Base-by-base conservation (phyloP, 2,797 vertebrate species). In the Trachops cirrhosus region DNA sequence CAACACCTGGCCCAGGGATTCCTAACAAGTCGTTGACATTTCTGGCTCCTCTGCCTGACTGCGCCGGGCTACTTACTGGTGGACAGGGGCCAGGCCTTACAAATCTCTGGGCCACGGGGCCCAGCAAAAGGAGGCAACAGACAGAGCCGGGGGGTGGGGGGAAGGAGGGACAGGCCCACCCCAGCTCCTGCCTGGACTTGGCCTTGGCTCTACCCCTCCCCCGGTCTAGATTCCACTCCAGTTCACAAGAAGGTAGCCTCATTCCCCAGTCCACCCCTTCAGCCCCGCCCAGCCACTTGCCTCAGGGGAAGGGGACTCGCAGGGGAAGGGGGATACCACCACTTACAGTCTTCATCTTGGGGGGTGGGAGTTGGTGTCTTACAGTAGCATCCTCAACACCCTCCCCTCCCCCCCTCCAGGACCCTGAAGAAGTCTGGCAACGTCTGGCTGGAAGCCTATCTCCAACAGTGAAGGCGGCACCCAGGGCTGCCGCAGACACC, bases 361-460 rank as follows among this genome's bases (percentile, higher is more conserved):
- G 39, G 26, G 3, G 6, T 3, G 0, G 64, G 24, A 39, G 19
- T 18, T 21, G 21, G 50, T n/a, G 4, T 67, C 93, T 57, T 90
- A 59, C 5, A 11, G 2, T 9, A 9, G n/a, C 77, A 64, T 73
- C 34, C 62, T 75, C 68, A 67, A 75, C n/a, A 6, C 34, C 6
- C 9, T 11, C 29, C 26, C 39, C 2, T 37, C 73, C 52, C 62
- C 50, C 71, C 12, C 16, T 46, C 71, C 73, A 98, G 98, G 85
- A 97, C 98, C 59, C 78, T 96, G 6, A 98, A 98, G 97, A 98
- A 98, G 86, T 99, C 98, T 44, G 98, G 98, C 0, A 97, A 99
- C 8, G 78, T 98, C 78, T 99, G 98, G 98, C 96, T 98, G 44
- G 98, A 99, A 59, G 98, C 98, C 0, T 99, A 99, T 67, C 98